Percentiles rank a stretch among this genome's conserved stretches.
These are phyloP conservation scores for Natrix natrix DNA, from an alignment of 2,797 vertebrate species.

Conservation along the genomic window DNA sequence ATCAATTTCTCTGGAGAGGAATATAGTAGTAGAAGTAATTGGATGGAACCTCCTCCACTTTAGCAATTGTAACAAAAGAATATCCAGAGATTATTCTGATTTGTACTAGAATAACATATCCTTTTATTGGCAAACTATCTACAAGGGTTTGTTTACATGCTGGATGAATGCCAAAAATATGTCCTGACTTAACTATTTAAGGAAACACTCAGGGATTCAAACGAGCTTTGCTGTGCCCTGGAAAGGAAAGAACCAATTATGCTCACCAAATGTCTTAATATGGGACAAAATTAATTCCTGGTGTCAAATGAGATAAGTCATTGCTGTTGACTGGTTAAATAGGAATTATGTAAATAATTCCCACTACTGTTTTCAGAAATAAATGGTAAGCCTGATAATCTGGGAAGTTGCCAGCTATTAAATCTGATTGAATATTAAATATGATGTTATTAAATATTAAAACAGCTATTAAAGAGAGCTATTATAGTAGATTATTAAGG, in stretches of 20 bases:
- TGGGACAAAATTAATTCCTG: background rate
- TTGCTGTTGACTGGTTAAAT: conserved; percentile 4
- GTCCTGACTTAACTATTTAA: background rate
- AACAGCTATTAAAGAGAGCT: background rate
- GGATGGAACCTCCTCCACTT: background rate
- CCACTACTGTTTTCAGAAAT: background rate
- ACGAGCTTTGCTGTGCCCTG: background rate
- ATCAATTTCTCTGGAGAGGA: background rate
- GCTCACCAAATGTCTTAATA: background rate
- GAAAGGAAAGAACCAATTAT: background rate
- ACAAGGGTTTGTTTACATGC: background rate
- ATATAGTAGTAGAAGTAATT: background rate
- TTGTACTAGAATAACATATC: background rate
- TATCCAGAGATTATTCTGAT: background rate
- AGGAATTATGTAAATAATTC: background rate
- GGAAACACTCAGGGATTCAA: background rate
- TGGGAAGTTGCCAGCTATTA: conserved; percentile 3
- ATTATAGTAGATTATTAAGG: background rate
- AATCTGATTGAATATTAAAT: background rate
- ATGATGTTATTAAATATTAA: background rate
- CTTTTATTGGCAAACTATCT: background rate
- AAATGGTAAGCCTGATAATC: background rate
- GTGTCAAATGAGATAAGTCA: background rate
- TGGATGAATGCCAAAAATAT: background rate
- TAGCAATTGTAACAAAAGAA: background rate